phyloP scores from a whole-genome alignment of 2,888 invertebrate species.

The Orchesellides sinensis region DNA sequence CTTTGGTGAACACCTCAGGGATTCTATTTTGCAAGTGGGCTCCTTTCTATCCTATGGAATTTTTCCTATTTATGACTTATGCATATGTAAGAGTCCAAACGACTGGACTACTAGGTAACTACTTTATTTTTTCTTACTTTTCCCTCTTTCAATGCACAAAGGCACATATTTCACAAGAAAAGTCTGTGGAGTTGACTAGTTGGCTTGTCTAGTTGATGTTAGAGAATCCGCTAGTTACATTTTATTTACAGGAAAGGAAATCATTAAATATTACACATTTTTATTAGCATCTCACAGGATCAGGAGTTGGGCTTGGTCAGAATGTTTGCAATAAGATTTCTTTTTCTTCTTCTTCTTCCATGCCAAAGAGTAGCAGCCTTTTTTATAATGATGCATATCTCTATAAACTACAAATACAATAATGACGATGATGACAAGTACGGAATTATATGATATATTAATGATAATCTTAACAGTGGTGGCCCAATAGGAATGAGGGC shows the following conservation, averaged over 20 bases:
- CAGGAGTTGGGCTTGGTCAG: conserved; percentile 32
- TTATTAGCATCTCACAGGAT: conserved; percentile 17
- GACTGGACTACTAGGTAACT: neutral
- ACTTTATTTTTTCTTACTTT: neutral
- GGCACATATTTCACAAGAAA: neutral
- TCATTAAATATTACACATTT: conserved; percentile 51
- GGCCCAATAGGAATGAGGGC: neutral
- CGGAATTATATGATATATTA: conserved; percentile 31
- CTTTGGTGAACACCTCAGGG: conserved; percentile 41
- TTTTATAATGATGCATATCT: too few species aligned
- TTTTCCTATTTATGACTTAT: neutral
- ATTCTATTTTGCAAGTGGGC: conserved; percentile 26
- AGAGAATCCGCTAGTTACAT: too few species aligned
- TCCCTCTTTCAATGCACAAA: too few species aligned
- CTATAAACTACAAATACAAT: neutral
- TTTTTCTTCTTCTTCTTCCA: conserved; percentile 5
- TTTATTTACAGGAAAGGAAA: conserved; percentile 59
- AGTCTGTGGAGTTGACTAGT: too few species aligned
- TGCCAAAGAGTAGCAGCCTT: too few species aligned
- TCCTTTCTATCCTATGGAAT: conserved; percentile 8
- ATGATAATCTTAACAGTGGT: neutral
- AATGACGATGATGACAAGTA: conserved; percentile 24
- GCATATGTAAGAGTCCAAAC: neutral
- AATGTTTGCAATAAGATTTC: conserved; percentile 23
- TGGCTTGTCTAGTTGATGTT: too few species aligned